Conservation (phyloP, 2,797 vertebrate genomes). For the Botia almorhae region DNA sequence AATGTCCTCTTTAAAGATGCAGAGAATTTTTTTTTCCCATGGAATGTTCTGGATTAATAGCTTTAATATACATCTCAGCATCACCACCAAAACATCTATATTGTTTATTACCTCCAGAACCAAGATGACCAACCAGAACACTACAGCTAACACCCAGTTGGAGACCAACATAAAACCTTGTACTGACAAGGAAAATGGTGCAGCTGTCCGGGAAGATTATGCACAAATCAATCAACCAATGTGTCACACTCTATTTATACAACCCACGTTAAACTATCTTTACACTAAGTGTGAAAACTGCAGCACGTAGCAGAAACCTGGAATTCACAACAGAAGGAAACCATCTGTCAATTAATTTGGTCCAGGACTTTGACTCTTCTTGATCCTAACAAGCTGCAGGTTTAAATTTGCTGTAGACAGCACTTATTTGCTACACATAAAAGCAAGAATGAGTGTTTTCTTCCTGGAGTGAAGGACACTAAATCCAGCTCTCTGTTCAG, state of each 20-base stretch:
- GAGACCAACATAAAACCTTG: too few relatives aligned
- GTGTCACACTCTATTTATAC: neutral
- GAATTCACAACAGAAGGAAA: conserved; percentile 23
- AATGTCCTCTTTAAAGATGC: conserved; percentile 26
- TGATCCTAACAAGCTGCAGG: conserved; percentile 44
- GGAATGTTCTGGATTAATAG: conserved; percentile 23
- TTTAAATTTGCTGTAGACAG: conserved; percentile 18
- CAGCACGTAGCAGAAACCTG: neutral
- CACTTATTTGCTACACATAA: conserved; percentile 26
- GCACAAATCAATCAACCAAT: conserved; percentile 9
- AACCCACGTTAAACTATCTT: conserved; percentile 22
- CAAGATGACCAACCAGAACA: neutral
- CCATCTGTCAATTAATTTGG: conserved; percentile 36
- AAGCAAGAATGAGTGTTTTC: conserved; percentile 31
- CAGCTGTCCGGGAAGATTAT: conserved; percentile 24
- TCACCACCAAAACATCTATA: conserved; percentile 33
- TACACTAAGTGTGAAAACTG: neutral
- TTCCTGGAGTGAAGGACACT: conserved; percentile 14
- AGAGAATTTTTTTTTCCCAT: neutral
- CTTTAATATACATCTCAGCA: conserved; percentile 37
- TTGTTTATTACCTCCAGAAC: conserved; percentile 44
- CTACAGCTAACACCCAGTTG: conserved; percentile 18
- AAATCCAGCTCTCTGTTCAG: conserved; percentile 30
- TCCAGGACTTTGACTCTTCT: conserved; percentile 27
- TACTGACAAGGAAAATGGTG: conserved; percentile 14